Evolutionary conservation across 2,113 vertebrate species (phyloP), one percentile per base, ranked within the genome.

Genomic region (Cynopterus brachyotis): DNA sequence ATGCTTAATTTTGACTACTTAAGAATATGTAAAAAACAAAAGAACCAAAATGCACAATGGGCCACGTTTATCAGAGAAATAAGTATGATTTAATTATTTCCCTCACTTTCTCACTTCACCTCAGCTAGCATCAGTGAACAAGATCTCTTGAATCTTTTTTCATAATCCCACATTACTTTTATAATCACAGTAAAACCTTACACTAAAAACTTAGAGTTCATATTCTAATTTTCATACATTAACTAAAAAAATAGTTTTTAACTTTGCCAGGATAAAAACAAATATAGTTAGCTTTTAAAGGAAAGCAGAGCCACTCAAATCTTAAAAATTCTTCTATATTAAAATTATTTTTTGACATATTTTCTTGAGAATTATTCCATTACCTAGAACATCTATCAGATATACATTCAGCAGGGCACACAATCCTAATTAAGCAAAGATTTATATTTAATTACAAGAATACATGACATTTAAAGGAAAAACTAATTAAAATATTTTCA

Each of bases 81-180:
- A 11, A 3, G 2, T 47, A 0, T 64, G 13, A 59, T 69, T 64
- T n/a, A 32, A 37, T 5, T n/a, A 12, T 15, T 1, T 5, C 2
- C 28, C 3, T 6, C 1, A 6, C 12, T 22, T 32, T 24, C 15
- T n/a, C 20, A 37, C 16, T 19, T 40, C 32, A 1, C 24, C 47
- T 53, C 19, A 2, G 0, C 16, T 13, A 32, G n/a, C 17, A 16
- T 6, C 16, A 32, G 6, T 45, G 2, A n/a, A 6, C 12, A 9
- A 8, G 16, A 4, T 12, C 15, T 55, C 69, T 26, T 24, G 16
- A 11, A 4, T 12, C 19, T 15, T 1, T 66, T 9, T 3, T 40
- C 5, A 6, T 17, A 55, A 19, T 32, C 3, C 10, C 24, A 40
- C 0, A 0, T 45, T n/a, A 10, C 9, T 50, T 91, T 69, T 37